phyloP scores from a whole-genome alignment of 2,113 vertebrate genomes.

The human (Homo sapiens) region DNA sequence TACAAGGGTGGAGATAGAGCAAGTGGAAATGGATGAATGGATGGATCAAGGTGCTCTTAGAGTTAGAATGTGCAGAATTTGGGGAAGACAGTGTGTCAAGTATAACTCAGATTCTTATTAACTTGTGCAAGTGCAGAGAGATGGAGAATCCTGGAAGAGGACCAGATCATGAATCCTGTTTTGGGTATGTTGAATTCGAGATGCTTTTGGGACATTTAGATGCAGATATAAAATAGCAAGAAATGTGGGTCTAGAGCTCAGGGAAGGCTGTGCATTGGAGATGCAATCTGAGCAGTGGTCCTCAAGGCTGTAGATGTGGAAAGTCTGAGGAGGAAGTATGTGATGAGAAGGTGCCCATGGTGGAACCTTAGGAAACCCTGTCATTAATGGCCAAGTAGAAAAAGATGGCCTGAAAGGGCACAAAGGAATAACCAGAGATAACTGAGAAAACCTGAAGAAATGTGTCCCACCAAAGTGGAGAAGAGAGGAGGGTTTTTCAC shows the following conservation, averaged over 20 bases:
- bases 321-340: not conserved
- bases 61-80: not conserved
- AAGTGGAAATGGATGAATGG: not conserved
- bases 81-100: not conserved
- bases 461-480: not conserved
- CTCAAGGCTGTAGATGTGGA: not conserved
- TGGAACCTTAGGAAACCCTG: not conserved
- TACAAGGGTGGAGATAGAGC: rapidly evolving
- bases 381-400: not conserved
- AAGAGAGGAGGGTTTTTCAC: not conserved
- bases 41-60: not conserved
- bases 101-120: not conserved
- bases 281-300: not conserved
- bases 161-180: not conserved
- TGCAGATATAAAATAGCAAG: not conserved
- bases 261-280: not conserved
- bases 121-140: not conserved
- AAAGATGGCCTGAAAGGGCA: not conserved
- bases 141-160: not conserved
- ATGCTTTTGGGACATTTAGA: not conserved
- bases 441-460: not conserved
- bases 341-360: not conserved
- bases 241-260: not conserved
- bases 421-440: not conserved
- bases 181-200: not conserved